phyloP scores from a whole-genome alignment of 2,797 vertebrate species.

The Microcaecilia unicolor region DNA sequence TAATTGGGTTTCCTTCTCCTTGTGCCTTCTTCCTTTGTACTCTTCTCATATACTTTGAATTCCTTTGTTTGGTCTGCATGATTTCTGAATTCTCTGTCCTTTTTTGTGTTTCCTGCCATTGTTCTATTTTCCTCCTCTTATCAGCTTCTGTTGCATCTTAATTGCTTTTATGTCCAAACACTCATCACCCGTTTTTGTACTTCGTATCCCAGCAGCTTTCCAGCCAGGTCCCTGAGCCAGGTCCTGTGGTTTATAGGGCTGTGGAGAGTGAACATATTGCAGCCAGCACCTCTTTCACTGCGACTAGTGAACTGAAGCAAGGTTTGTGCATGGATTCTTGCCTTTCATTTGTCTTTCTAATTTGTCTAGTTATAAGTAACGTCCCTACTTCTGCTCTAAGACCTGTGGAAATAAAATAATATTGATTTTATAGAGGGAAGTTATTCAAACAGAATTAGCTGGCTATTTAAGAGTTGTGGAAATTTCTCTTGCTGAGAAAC shows the following conservation, averaged over 20 bases:
- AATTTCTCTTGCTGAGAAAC: too few relatives aligned
- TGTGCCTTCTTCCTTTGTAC: constrained; percentile 31
- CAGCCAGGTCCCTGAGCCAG: constrained; percentile 65
- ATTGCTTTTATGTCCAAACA: constrained; percentile 62
- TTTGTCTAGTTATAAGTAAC: too few relatives aligned
- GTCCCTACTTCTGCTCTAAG: too few relatives aligned
- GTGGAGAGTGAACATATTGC: constrained; percentile 56
- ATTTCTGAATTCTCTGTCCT: constrained; percentile 7
- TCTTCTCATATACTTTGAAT: constrained; percentile 24
- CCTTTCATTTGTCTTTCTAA: too few relatives aligned
- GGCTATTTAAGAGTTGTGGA: too few relatives aligned
- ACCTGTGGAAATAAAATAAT: too few relatives aligned
- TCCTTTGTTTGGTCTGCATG: neutral
- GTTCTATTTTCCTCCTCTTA: neutral
- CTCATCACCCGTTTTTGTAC: constrained; percentile 87
- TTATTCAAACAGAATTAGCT: too few relatives aligned
- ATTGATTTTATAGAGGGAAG: too few relatives aligned
- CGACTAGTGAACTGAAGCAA: constrained; percentile 59
- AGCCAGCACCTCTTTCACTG: constrained; percentile 36
- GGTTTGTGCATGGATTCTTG: constrained; percentile 56
- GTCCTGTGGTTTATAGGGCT: constrained; percentile 51
- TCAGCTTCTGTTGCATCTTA: constrained; percentile 50
- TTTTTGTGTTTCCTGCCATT: neutral
- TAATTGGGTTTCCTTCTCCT: constrained; percentile 6
- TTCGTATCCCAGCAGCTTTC: constrained; percentile 82